phyloP scores from a whole-genome alignment of 2,113 vertebrate genomes.

The Megalops atlanticus region DNA sequence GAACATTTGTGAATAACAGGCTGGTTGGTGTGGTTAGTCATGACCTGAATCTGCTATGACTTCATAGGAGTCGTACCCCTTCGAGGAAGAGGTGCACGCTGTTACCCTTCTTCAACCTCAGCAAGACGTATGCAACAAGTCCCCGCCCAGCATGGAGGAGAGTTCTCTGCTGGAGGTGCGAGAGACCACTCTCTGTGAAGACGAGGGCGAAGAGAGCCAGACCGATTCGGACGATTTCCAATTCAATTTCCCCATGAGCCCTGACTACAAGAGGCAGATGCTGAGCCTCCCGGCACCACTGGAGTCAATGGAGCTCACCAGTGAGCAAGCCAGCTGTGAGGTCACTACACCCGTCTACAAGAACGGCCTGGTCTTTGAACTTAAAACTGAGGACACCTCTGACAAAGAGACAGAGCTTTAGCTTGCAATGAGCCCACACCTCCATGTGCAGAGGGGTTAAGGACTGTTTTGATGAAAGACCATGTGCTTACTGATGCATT shows the following conservation, averaged over 20 bases:
- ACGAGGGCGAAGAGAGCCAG: constrained; percentile 18
- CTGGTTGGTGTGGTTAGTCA: neutral
- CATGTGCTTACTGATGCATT: neutral
- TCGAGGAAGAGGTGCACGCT: constrained; percentile 53
- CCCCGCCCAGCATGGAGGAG: neutral
- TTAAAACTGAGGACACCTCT: constrained; percentile 46
- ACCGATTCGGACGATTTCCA: constrained; percentile 9
- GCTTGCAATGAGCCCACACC: neutral
- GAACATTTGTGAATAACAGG: no score
- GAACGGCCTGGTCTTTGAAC: constrained; percentile 62
- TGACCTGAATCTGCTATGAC: constrained; percentile 14
- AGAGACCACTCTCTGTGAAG: neutral
- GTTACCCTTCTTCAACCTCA: constrained; percentile 39
- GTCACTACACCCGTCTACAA: constrained; percentile 56
- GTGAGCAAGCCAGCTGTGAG: constrained; percentile 40
- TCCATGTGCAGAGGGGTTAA: neutral
- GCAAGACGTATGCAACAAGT: constrained; percentile 21
- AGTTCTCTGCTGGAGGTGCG: neutral
- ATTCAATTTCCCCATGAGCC: constrained; percentile 8
- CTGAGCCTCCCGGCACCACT: constrained; percentile 26
- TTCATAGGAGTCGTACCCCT: constrained; percentile 44
- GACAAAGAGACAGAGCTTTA: neutral
- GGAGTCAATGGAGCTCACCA: constrained; percentile 32
- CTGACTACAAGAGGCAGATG: constrained; percentile 29
- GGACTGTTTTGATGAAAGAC: neutral